Evolutionary conservation across 2,888 invertebrate genomes (phyloP).

Genomic region (Listrodromus nycthemerus): DNA sequence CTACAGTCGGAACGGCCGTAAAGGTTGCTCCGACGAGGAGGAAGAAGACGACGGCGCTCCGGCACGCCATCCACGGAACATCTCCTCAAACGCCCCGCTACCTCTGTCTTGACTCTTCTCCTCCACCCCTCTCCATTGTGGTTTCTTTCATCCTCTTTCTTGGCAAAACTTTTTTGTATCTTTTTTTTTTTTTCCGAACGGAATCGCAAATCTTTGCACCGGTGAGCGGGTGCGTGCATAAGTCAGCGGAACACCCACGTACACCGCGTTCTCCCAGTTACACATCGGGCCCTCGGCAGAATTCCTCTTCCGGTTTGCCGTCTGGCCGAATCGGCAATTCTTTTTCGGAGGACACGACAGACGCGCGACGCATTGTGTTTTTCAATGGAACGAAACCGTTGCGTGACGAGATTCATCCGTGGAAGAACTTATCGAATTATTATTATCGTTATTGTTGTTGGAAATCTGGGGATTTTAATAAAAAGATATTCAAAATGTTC

Average conservation of each 20-base stretch:
- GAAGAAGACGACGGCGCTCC: constrained; percentile 7
- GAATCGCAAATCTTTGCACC: not conserved
- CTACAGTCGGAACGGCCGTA: not conserved
- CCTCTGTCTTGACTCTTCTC: constrained; percentile 8
- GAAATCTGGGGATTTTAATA: not conserved
- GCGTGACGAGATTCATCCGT: not conserved
- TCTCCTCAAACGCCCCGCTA: not conserved
- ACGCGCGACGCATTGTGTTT: constrained; percentile 12
- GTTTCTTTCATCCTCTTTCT: constrained; percentile 26
- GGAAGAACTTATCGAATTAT: not conserved
- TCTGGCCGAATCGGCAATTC: not conserved
- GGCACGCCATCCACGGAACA: constrained; percentile 18
- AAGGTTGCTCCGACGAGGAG: not conserved
- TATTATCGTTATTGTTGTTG: too few species aligned
- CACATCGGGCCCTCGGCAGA: not conserved
- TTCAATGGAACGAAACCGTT: not conserved
- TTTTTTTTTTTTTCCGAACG: constrained; percentile 7
- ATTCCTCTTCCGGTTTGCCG: constrained; percentile 36
- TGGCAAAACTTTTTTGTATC: constrained; percentile 4
- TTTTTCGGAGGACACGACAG: constrained; percentile 2
- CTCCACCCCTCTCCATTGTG: constrained; percentile 53
- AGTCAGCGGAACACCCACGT: constrained; percentile 1
- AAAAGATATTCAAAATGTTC: too few species aligned
- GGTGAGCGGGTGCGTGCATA: constrained; percentile 1
- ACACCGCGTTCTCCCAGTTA: not conserved